Evolutionary conservation across 2,888 invertebrate genomes (phyloP), one percentile per base, ranked within the genome.

Genomic region (Drosophila paracracens): DNA sequence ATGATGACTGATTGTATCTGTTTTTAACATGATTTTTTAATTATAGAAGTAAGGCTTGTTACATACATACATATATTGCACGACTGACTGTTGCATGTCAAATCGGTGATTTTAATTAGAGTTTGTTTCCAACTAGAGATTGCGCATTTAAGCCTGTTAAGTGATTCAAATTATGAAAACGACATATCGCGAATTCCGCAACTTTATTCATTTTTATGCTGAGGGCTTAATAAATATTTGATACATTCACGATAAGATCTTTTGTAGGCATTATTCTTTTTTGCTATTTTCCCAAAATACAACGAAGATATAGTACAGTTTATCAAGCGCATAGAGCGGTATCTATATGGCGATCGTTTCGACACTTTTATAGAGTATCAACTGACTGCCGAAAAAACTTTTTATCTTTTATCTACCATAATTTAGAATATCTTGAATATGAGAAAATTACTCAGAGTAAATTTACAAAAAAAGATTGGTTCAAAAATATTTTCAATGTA

Each of bases 281-380:
- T 18, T 65, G 50, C 64, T 61, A 10, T 29, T 40, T 64, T 52
- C 38, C 11, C 33, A 46, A 58, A 68, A 40, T 53, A 62, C 67
- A 73, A 33, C 13, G 18, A 72, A 78, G 70, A 75, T 72, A 70
- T 70, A 71, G 59, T 70, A 59, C 35, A 18, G 54, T 69, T 75
- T 59, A 69, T 62, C 35, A 64, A 53, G 31, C 59, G 35, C 25
- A 62, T 52, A 33, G 40, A 21, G 7, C 27, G 51, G 36, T 83
- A 88, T 83, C 88, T 83, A 79, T 85, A 83, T 82, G 59, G 25
- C 59, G 7, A 59, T 70, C 33, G 50, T 59, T 71, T 83, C 60
- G 76, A 54, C 62, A 79, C 46, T 68, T 87, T 83, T 68, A 81
- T 54, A 66, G 76, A 43, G 64, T 62, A 59, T 51, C 33, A 56